Base-by-base conservation (phyloP, 1,140 invertebrate species). In the Anastrepha ludens region DNA sequence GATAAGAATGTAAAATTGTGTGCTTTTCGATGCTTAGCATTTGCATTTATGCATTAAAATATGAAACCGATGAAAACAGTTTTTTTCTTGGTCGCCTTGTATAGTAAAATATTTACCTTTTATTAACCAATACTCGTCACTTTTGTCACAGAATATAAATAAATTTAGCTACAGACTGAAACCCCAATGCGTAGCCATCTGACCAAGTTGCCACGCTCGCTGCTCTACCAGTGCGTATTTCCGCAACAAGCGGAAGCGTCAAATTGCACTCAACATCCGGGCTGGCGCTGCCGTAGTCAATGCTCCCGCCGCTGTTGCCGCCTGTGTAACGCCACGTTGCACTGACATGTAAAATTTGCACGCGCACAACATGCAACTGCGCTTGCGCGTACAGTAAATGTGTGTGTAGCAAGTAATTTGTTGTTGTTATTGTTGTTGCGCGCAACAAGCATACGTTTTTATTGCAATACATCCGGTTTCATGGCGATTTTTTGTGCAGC, bases 221-320 rank as follows among this genome's bases (percentile, higher is more conserved):
- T 41, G 67, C 67, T 15, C 67, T 74, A 41, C 67, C 39, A 6
- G 13, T 55, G 50, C n/a, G 74, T 81, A 81, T 81, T 55, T 81
- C 74, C 74, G 74, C 74, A 55, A 81, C 47, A 81, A 81, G 74
- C 74, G 74, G 74, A 81, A 81, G 47, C 74, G 74, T 81, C 74
- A 50, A 81, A 81, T 81, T 81, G 44, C 74, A 81, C 47, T 50
- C 74, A 81, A 55, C 74, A 81, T 81, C 74, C 74, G 74, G 29
- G 74, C 7, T 67, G 64, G 4, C 29, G 29, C n/a, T 67, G 64
- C 17, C 64, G 17, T 39, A 7, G 11, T 39, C 7, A 5, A 5
- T 67, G 64, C 74, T 55, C n/a, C n/a, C 47, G 74, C 74, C n/a
- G 11, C 74, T 44, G 39, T 47, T 55, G 74, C 5, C 67, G 67